phyloP scores from a whole-genome alignment of 2,888 invertebrate genomes.

The Endomychus coccineus region DNA sequence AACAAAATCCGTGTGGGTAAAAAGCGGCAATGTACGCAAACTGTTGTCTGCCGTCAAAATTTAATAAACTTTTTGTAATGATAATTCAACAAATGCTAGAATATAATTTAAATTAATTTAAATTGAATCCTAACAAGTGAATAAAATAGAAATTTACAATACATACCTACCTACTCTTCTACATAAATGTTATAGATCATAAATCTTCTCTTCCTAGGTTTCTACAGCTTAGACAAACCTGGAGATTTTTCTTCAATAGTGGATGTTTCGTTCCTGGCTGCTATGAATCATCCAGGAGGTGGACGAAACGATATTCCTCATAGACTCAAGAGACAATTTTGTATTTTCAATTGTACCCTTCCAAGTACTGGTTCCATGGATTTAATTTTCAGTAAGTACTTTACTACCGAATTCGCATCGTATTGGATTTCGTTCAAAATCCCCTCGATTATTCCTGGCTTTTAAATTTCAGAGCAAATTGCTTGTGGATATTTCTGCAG shows the following conservation, averaged over 20 bases:
- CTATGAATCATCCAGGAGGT: slow-evolving; percentile 91
- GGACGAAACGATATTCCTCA: slow-evolving; percentile 86
- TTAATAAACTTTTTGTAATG: too few species aligned
- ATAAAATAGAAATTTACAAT: too few species aligned
- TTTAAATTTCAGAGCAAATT: slow-evolving; percentile 51
- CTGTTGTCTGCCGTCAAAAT: too few species aligned
- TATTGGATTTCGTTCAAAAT: not conserved
- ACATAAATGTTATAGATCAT: not conserved
- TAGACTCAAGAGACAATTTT: slow-evolving; percentile 76
- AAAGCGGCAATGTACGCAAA: too few species aligned
- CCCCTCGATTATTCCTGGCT: too few species aligned
- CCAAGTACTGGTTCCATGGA: slow-evolving; percentile 83
- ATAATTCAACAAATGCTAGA: too few species aligned
- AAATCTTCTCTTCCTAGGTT: slow-evolving; percentile 44
- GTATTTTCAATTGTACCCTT: slow-evolving; percentile 80
- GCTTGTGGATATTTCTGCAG: slow-evolving; percentile 75
- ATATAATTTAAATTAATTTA: too few species aligned
- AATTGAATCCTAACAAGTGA: too few species aligned
- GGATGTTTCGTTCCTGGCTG: slow-evolving; percentile 75
- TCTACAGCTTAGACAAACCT: slow-evolving; percentile 80
- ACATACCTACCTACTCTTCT: too few species aligned
- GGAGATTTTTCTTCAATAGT: slow-evolving; percentile 76
- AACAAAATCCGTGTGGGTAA: too few species aligned
- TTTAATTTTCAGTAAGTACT: slow-evolving; percentile 68
- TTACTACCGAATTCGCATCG: not conserved